These are phyloP conservation scores for Halyomorpha halys DNA, from an alignment of 1,140 invertebrate species.

Conservation along the genomic window DNA sequence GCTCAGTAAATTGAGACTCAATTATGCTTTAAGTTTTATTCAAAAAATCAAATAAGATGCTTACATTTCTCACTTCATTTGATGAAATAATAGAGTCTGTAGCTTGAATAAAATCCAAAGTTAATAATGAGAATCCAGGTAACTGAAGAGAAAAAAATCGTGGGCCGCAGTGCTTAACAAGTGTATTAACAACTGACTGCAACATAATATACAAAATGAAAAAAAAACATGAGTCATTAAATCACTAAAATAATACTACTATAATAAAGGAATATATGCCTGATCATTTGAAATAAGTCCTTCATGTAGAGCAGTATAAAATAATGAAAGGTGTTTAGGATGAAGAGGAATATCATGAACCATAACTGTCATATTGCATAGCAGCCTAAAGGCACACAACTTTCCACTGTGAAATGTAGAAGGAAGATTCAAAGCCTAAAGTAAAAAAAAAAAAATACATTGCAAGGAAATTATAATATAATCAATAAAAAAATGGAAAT, in stretches of 20 bases:
- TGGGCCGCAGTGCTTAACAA: conserved; percentile 63
- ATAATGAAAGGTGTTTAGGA: conserved; percentile 67
- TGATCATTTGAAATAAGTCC: conserved; percentile 49
- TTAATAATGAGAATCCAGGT: conserved; percentile 75
- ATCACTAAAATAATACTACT: conserved; percentile 21
- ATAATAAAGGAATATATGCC: conserved; percentile 33
- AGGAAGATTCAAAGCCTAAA: conserved; percentile 54
- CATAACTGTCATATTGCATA: conserved; percentile 61
- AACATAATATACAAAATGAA: conserved; percentile 27
- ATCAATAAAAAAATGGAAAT: no score
- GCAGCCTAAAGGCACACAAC: conserved; percentile 62
- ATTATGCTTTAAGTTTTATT: not conserved
- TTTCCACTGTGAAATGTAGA: conserved; percentile 59
- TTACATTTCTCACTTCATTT: conserved; percentile 60
- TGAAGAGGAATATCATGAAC: conserved; percentile 45
- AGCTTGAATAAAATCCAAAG: conserved; percentile 83
- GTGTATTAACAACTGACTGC: conserved; percentile 49
- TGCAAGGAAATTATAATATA: no score
- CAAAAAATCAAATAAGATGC: conserved; percentile 28
- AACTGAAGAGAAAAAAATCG: conserved; percentile 77
- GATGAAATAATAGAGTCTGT: conserved; percentile 75
- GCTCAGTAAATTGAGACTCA: no score
- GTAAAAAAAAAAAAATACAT: no score
- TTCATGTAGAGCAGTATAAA: conserved; percentile 78
- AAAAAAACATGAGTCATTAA: conserved; percentile 21